A percentile compares a stretch with the other conserved stretches of the same genome.
These are phyloP conservation scores for Gopherus evgoodei DNA, from an alignment of 2,113 vertebrate genomes.

Conservation along the genomic window DNA sequence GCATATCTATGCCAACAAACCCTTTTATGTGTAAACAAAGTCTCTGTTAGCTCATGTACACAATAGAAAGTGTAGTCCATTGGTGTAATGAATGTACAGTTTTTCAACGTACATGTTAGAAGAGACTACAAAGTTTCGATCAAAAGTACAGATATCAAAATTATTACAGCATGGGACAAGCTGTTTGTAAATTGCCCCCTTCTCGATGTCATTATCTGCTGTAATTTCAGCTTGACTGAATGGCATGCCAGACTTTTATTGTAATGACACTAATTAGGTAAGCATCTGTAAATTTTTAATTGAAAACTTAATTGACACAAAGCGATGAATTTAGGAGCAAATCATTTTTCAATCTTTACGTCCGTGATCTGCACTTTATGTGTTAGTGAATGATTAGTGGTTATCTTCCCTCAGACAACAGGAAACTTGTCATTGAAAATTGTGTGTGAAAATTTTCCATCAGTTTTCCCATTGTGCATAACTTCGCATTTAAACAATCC, in stretches of 20 bases:
- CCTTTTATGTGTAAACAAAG: background rate
- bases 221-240: constrained; percentile 22
- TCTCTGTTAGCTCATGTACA: background rate
- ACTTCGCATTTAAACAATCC: background rate
- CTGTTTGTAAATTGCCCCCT: background rate
- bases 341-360: background rate
- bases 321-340: background rate
- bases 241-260: background rate
- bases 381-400: background rate
- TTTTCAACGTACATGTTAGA: background rate
- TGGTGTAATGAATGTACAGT: background rate
- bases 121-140: background rate
- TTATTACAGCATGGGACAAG: background rate
- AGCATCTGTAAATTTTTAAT: background rate
- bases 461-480: background rate
- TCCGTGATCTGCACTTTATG: background rate
- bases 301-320: background rate
- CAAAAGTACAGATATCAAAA: background rate
- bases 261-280: background rate
- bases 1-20: background rate
- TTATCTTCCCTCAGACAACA: background rate
- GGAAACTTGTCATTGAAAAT: background rate
- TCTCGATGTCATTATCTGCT: background rate
- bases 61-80: background rate
- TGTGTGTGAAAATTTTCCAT: background rate